Base-by-base conservation (phyloP, 2,888 invertebrate genomes). In the Tigriopus californicus region DNA sequence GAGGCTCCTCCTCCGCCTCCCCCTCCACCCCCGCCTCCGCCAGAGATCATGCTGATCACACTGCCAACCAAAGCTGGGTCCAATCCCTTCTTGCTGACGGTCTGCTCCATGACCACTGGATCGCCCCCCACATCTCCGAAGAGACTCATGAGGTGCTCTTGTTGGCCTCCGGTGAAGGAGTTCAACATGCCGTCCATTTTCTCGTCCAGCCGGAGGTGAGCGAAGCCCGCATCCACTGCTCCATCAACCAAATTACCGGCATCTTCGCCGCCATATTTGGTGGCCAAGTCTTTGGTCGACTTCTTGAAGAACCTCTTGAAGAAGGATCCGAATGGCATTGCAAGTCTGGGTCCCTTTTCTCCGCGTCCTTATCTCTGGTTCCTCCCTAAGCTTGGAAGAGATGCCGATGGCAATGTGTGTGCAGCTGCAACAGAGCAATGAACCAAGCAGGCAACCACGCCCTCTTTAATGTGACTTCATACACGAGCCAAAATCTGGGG, bases 251-350 rank as follows among this genome's bases (percentile, higher is more conserved):
- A 56, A 10, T 56, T 33, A 2, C 56, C 33, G 15, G 56, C 56
- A 24, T 20, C 56, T 2, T 42, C 56, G 4, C 56, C 56, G 11
- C 56, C 56, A 25, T 42, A 41, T 22, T 56, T 22, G 22, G 42
- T 33, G 5, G 56, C 56, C 18, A 56, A 20, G 1, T 46, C 56
- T 12, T 20, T 33, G 18, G 46, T 20, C 6, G 18, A 22, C n/a
- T 44, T 56, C 46, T 56, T 56, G 44, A 56, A 56, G 13, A 20
- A 42, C 18, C 44, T 42, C 22, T 52, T 52, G 18, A 56, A 46
- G n/a, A 56, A 33, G n/a, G 44, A 42, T 13, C 56, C 56, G 22
- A 56, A 56, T 1, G 56, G 56, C 56, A 56, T 56, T n/a, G n/a
- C n/a, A n/a, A n/a, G n/a, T n/a, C n/a, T n/a, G n/a, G n/a, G n/a